A percentile compares a stretch with the other conserved stretches of the same genome.
Conservation (phyloP, 2,797 vertebrate species). For the Pseudochirops corinnae region DNA sequence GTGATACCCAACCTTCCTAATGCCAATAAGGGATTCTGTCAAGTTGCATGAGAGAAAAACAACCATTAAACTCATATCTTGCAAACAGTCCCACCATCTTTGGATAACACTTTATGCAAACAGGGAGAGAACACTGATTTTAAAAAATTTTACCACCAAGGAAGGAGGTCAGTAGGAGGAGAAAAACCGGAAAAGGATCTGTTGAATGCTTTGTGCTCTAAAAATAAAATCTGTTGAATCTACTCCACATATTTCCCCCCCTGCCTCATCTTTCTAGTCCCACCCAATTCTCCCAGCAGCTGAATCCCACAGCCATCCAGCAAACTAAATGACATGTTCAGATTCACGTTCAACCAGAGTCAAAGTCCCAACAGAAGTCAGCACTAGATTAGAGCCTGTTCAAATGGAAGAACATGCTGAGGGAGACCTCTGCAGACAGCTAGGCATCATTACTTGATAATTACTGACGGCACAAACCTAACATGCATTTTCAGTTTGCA, state of each 20-base stretch:
- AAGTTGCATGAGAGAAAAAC: neutral
- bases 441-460: neutral
- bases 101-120: conserved; percentile 64
- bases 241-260: conserved; percentile 40
- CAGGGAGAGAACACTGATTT: conserved; percentile 62
- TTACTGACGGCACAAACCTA: neutral
- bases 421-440: conserved; percentile 77
- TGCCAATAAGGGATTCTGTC: neutral
- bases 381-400: neutral
- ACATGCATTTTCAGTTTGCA: neutral
- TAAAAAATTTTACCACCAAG: conserved; percentile 35
- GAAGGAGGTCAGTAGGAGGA: conserved; percentile 61
- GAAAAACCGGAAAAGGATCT: conserved; percentile 56
- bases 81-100: conserved; percentile 43
- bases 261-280: conserved; percentile 63
- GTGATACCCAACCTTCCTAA: conserved; percentile 12
- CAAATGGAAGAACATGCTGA: conserved; percentile 20
- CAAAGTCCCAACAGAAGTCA: conserved; percentile 48
- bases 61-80: conserved; percentile 12
- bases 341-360: conserved; percentile 71
- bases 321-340: conserved; percentile 68
- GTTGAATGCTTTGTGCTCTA: conserved; percentile 57
- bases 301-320: conserved; percentile 75
- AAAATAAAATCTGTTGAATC: conserved; percentile 65
- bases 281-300: conserved; percentile 71